These are phyloP conservation scores for Isichthys henryi DNA, from an alignment of 2,113 vertebrate species.

Conservation along the genomic window DNA sequence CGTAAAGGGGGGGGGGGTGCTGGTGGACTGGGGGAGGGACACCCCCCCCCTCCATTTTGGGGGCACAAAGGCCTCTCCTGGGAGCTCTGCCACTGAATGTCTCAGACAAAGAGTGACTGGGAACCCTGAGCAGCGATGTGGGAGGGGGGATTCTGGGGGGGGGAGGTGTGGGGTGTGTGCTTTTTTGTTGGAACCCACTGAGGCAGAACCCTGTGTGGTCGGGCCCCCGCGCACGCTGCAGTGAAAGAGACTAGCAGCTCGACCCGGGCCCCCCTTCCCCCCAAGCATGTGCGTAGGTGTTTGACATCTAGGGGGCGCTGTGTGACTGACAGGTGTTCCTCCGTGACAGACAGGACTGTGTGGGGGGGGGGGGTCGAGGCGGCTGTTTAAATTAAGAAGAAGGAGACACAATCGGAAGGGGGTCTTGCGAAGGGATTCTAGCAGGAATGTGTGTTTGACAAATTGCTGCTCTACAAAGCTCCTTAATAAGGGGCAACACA, in stretches of 20 bases:
- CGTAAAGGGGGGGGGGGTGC: conserved; percentile 41
- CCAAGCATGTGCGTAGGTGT: neutral
- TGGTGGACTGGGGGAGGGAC: conserved; percentile 10
- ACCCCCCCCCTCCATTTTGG: neutral
- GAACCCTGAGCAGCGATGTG: neutral
- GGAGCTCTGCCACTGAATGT: conserved; percentile 38
- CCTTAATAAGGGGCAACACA: neutral
- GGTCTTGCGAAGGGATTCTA: neutral
- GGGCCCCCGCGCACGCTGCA: neutral
- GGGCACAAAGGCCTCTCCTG: conserved; percentile 32
- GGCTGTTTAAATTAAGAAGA: neutral
- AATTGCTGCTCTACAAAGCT: neutral
- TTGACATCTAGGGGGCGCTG: neutral
- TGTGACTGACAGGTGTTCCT: conserved; percentile 10
- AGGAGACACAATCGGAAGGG: neutral
- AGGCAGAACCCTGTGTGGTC: conserved; percentile 62
- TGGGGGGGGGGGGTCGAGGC: neutral
- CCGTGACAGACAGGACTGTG: neutral
- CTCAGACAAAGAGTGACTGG: conserved; percentile 52
- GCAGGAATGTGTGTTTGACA: neutral
- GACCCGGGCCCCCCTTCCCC: neutral
- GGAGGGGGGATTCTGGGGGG: neutral
- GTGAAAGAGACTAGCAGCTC: neutral
- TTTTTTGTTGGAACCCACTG: conserved; percentile 26
- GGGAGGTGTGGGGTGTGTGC: neutral